Evolutionary conservation across 2,888 invertebrate species (phyloP).

Genomic region (Eretmocerus hayati): DNA sequence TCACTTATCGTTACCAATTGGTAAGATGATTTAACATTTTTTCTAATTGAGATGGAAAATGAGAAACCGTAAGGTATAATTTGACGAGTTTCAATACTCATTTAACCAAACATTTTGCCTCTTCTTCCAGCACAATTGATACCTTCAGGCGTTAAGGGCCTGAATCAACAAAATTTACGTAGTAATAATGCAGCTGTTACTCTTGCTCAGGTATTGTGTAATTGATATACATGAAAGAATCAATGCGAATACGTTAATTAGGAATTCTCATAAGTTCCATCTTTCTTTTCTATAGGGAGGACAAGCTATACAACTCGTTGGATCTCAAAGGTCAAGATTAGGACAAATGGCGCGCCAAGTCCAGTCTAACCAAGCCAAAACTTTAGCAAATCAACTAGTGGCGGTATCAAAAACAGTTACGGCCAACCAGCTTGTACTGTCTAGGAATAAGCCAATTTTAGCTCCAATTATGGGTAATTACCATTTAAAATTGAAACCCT

Average conservation of each 20-base stretch:
- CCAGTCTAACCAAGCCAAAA: slow-evolving; percentile 40
- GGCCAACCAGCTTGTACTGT: slow-evolving; percentile 42
- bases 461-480: slow-evolving; percentile 45
- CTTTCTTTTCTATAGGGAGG: slow-evolving; percentile 31
- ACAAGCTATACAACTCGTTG: slow-evolving; percentile 43
- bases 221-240: no score
- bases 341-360: slow-evolving; percentile 44
- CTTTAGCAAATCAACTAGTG: slow-evolving; percentile 42
- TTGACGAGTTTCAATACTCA: not conserved
- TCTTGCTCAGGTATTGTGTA: slow-evolving; percentile 34
- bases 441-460: slow-evolving; percentile 44
- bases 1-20: slow-evolving; percentile 45
- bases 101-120: no score
- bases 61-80: no score
- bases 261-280: not conserved
- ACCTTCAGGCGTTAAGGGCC: slow-evolving; percentile 43
- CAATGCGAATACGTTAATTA: not conserved
- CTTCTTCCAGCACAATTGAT: slow-evolving; percentile 41
- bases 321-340: slow-evolving; percentile 44
- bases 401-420: slow-evolving; percentile 42
- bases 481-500: no score
- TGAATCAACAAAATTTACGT: slow-evolving; percentile 43
- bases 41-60: no score
- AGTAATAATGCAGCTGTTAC: slow-evolving; percentile 39
- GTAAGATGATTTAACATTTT: no score